Conservation (phyloP, 2,888 invertebrate genomes). For the Alviniconcha strummeri region DNA sequence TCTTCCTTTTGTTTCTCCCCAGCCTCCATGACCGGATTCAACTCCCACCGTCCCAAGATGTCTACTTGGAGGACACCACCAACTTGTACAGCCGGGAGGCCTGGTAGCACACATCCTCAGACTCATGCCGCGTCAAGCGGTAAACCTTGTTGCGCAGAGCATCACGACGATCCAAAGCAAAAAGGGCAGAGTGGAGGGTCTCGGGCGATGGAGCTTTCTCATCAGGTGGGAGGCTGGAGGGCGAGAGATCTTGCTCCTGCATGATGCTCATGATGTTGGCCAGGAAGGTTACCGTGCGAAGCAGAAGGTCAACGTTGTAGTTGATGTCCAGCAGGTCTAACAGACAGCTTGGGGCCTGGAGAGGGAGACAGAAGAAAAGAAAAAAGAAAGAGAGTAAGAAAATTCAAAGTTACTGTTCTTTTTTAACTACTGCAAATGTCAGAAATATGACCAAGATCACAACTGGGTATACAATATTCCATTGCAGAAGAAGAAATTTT, state of each 20-base stretch:
- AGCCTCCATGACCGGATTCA: too few relatives aligned
- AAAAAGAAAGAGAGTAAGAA: background rate
- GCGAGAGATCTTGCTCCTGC: slow-evolving; percentile 73
- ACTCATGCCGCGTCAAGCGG: slow-evolving; percentile 62
- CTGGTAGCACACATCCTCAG: slow-evolving; percentile 61
- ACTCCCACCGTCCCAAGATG: too few relatives aligned
- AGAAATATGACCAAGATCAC: too few relatives aligned
- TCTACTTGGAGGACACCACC: slow-evolving; percentile 23
- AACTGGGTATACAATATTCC: too few relatives aligned
- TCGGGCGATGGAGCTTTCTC: slow-evolving; percentile 77
- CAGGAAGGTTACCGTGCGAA: slow-evolving; percentile 76
- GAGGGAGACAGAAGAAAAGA: slow-evolving; percentile 30
- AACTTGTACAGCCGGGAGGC: slow-evolving; percentile 63
- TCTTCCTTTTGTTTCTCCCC: too few relatives aligned
- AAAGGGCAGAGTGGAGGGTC: slow-evolving; percentile 74
- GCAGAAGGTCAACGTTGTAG: slow-evolving; percentile 72
- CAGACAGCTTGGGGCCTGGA: slow-evolving; percentile 76
- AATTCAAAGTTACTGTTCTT: background rate
- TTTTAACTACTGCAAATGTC: too few relatives aligned
- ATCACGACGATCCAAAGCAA: slow-evolving; percentile 53
- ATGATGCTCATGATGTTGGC: slow-evolving; percentile 75
- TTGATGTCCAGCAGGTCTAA: slow-evolving; percentile 74
- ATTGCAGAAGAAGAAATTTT: too few relatives aligned
- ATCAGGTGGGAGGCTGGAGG: slow-evolving; percentile 75
- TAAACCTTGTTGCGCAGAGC: slow-evolving; percentile 66